Conservation (phyloP, 2,113 vertebrate species). For the Empidonax alnorum region DNA sequence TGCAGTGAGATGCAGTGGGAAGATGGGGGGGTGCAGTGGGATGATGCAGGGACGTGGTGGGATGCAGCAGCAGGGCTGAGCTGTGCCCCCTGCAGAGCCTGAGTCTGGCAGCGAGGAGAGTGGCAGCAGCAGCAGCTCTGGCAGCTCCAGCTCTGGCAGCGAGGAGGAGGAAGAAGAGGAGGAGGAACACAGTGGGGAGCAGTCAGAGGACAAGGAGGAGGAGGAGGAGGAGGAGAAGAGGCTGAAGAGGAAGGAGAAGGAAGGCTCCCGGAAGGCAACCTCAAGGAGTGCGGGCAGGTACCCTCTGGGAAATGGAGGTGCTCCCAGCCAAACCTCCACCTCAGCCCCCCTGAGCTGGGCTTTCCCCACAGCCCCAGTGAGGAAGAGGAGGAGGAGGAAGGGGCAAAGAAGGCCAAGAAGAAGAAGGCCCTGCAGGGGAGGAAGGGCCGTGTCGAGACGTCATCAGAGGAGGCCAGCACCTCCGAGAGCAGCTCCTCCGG, state of each 20-base stretch:
- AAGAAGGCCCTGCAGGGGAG: conserved; percentile 65
- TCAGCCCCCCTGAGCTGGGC: not conserved
- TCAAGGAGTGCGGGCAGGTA: conserved; percentile 75
- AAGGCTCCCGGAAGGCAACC: conserved; percentile 65
- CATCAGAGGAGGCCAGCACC: conserved; percentile 83
- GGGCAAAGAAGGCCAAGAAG: conserved; percentile 66
- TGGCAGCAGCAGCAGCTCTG: conserved; percentile 51
- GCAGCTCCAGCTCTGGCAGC: conserved; percentile 71
- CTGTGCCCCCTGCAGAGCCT: conserved; percentile 73
- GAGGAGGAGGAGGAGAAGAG: conserved; percentile 81
- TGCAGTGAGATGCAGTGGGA: not conserved
- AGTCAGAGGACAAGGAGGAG: conserved; percentile 80
- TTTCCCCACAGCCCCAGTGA: conserved; percentile 70
- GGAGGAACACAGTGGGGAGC: conserved; percentile 79
- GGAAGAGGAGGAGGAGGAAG: conserved; percentile 80
- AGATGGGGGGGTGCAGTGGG: too few species aligned
- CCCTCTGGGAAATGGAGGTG: not conserved
- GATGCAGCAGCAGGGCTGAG: not conserved
- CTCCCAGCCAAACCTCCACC: accelerated
- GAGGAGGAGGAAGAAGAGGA: conserved; percentile 83
- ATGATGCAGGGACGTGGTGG: not conserved
- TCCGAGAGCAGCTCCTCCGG: conserved; percentile 88
- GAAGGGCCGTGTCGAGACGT: conserved; percentile 75
- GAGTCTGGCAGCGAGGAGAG: conserved; percentile 83
- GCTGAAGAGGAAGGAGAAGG: conserved; percentile 70